phyloP scores from a whole-genome alignment of 2,888 invertebrate species.

The Xylota sylvarum region DNA sequence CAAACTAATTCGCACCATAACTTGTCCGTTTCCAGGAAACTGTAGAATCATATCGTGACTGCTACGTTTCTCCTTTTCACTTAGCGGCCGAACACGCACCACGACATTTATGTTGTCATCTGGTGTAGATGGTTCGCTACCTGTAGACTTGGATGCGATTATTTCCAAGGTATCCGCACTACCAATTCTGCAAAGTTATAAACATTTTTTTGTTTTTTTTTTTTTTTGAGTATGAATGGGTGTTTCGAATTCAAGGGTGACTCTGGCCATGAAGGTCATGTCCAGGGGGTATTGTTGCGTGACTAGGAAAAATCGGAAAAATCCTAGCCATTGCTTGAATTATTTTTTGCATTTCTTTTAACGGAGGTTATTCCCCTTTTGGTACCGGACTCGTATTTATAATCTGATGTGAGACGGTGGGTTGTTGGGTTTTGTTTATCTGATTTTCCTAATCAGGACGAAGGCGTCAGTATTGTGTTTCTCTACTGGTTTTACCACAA shows the following conservation, averaged over 20 bases:
- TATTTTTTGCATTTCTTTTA: conserved; percentile 33
- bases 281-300: conserved; percentile 55
- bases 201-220: not conserved
- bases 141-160: conserved; percentile 84
- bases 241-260: conserved; percentile 28
- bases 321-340: too few relatives aligned
- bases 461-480: conserved; percentile 32
- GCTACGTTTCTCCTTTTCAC: conserved; percentile 89
- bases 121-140: conserved; percentile 84
- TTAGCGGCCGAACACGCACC: conserved; percentile 93
- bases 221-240: not conserved
- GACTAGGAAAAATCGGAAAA: conserved; percentile 14
- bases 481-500: conserved; percentile 1
- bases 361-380: conserved; percentile 62
- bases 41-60: conserved; percentile 90
- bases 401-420: not conserved
- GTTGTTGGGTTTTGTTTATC: conserved; percentile 53
- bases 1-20: conserved; percentile 85
- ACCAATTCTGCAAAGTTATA: conserved; percentile 81
- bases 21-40: conserved; percentile 96
- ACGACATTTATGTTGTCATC: conserved; percentile 96
- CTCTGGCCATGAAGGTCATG: conserved; percentile 62
- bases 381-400: too few relatives aligned
- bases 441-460: conserved; percentile 52
- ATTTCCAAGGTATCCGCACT: conserved; percentile 84